Conservation (phyloP, 2,113 vertebrate species). For the Paramormyrops kingsleyae region DNA sequence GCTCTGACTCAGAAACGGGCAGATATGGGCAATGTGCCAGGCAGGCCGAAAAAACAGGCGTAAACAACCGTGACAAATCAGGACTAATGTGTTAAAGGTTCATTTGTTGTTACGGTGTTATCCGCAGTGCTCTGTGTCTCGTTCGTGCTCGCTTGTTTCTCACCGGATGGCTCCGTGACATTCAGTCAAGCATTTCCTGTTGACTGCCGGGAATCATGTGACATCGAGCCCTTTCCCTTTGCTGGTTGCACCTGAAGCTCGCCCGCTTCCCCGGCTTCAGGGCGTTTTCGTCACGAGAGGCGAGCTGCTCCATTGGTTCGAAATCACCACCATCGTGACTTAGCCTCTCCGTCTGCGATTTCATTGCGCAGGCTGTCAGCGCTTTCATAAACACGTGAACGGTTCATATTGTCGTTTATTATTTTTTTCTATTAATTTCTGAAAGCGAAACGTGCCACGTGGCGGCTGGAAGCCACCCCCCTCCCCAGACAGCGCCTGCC, state of each 20-base stretch:
- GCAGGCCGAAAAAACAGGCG: neutral
- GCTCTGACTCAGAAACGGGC: neutral
- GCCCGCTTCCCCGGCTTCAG: neutral
- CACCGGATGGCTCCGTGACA: neutral
- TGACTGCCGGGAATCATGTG: neutral
- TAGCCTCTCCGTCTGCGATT: neutral
- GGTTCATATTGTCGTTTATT: neutral
- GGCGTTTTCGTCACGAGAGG: neutral
- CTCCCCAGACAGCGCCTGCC: neutral
- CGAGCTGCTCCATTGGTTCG: neutral
- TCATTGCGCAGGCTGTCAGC: neutral
- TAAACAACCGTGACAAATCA: neutral
- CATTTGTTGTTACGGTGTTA: neutral
- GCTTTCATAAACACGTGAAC: neutral
- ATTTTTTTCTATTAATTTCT: neutral
- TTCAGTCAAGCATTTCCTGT: neutral
- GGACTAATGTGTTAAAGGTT: constrained; percentile 1
- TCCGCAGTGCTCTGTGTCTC: neutral
- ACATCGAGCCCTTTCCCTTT: neutral
- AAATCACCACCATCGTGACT: neutral
- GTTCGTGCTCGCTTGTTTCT: neutral
- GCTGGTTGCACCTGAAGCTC: neutral
- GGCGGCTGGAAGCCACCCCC: constrained; percentile 18
- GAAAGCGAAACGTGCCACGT: neutral
- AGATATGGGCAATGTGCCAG: neutral